Evolutionary conservation across 2,888 invertebrate species (phyloP).

Genomic region (Nemotelus pantherinus): DNA sequence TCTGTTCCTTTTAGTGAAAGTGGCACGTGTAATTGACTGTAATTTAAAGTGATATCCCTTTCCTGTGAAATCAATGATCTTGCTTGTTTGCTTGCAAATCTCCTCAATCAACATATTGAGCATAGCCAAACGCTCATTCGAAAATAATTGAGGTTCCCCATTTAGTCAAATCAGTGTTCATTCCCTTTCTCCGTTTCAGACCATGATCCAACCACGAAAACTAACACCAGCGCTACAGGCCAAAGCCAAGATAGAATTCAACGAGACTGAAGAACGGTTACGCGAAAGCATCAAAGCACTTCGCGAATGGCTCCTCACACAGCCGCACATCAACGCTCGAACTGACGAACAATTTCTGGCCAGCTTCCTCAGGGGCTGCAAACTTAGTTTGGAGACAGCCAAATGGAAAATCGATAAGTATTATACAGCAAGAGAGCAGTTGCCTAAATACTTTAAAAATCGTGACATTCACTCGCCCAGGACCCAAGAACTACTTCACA

Average conservation of each 20-base stretch:
- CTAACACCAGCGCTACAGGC: slow-evolving; percentile 65
- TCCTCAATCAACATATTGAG: too few relatives aligned
- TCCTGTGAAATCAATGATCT: too few relatives aligned
- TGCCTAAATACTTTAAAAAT: slow-evolving; percentile 67
- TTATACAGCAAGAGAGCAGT: slow-evolving; percentile 67
- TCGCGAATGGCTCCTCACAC: slow-evolving; percentile 69
- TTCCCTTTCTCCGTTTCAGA: neutral
- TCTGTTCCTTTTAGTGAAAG: too few relatives aligned
- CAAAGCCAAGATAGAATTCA: slow-evolving; percentile 67
- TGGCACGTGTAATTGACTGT: too few relatives aligned
- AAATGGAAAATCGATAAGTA: slow-evolving; percentile 72
- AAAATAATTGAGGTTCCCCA: too few relatives aligned
- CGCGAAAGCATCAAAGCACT: slow-evolving; percentile 66
- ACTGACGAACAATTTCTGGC: slow-evolving; percentile 73
- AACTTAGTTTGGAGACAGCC: slow-evolving; percentile 71
- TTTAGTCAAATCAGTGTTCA: too few relatives aligned
- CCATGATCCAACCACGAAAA: slow-evolving; percentile 36
- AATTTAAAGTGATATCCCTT: too few relatives aligned
- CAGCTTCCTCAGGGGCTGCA: slow-evolving; percentile 72
- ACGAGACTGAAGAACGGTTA: slow-evolving; percentile 67
- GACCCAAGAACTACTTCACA: slow-evolving; percentile 53
- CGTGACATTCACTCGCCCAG: slow-evolving; percentile 60
- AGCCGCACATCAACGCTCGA: slow-evolving; percentile 68
- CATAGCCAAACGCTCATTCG: too few relatives aligned
- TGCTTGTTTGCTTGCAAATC: too few relatives aligned